These are phyloP conservation scores for Sphaerophoria taeniata DNA, from an alignment of 2,888 invertebrate species.

Conservation along the genomic window DNA sequence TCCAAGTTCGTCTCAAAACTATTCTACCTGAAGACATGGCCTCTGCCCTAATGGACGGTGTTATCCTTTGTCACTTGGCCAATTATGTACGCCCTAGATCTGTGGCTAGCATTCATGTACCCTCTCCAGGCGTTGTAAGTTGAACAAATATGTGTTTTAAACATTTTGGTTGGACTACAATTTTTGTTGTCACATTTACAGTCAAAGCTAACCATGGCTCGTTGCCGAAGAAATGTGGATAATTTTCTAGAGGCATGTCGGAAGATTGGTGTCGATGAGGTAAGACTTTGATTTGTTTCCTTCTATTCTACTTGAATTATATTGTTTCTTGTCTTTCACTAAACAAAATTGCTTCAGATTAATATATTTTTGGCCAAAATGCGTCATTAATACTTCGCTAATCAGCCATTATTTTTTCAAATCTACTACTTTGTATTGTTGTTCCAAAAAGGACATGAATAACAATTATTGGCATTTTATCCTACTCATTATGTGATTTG, in stretches of 20 bases:
- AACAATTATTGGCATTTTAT: too few relatives aligned
- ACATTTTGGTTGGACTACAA: not conserved
- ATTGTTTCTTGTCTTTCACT: conserved; percentile 17
- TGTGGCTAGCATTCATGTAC: conserved; percentile 97
- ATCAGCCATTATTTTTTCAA: not conserved
- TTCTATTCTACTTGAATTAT: not conserved
- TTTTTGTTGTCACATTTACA: conserved; percentile 85
- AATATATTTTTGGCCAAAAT: conserved; percentile 58
- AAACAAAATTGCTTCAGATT: conserved; percentile 76
- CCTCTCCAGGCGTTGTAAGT: conserved; percentile 94
- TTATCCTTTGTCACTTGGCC: conserved; percentile 96
- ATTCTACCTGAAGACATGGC: conserved; percentile 93
- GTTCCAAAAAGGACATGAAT: too few relatives aligned
- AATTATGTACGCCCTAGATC: conserved; percentile 96
- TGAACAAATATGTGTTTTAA: not conserved
- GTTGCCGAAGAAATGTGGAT: conserved; percentile 96
- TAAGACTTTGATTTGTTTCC: conserved; percentile 83
- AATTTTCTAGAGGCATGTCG: conserved; percentile 97
- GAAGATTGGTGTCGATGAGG: conserved; percentile 97
- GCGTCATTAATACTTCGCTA: conserved; percentile 61
- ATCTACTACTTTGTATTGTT: too few relatives aligned
- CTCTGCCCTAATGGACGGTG: conserved; percentile 94
- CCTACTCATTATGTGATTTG: too few relatives aligned
- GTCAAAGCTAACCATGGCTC: conserved; percentile 97
- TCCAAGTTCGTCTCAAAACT: conserved; percentile 95